Evolutionary conservation across 2,113 vertebrate species (phyloP).

Genomic region (Chiloscyllium plagiosum): DNA sequence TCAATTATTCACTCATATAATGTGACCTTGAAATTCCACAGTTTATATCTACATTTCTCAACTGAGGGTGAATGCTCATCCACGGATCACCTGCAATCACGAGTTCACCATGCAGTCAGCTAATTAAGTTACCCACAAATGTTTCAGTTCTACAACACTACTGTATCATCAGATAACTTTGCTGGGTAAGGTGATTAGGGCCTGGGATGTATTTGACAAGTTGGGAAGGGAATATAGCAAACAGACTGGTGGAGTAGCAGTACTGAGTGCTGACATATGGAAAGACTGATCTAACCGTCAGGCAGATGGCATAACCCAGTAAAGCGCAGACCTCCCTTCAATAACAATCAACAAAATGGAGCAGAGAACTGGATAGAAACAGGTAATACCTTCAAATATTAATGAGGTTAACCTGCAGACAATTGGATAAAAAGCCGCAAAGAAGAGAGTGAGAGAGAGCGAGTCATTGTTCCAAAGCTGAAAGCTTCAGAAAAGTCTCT

Average conservation of each 20-base stretch:
- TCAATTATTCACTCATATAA: neutral
- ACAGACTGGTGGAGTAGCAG: neutral
- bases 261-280: neutral
- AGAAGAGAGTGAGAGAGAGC: neutral
- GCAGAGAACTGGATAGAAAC: neutral
- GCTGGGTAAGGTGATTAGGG: neutral
- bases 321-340: too few relatives aligned
- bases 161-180: neutral
- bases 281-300: neutral
- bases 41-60: neutral
- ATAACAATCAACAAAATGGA: neutral
- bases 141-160: neutral
- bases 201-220: neutral
- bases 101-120: neutral
- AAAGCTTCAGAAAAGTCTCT: neutral
- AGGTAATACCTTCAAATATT: neutral
- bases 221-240: neutral
- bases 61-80: neutral
- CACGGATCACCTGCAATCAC: neutral
- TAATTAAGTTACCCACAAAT: neutral
- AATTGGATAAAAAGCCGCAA: neutral
- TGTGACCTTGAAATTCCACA: neutral
- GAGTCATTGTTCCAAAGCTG: neutral
- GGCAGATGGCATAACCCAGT: neutral
- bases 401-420: neutral